Evolutionary conservation across 1,140 invertebrate genomes (phyloP).

Genomic region (Phymastichus coffea): DNA sequence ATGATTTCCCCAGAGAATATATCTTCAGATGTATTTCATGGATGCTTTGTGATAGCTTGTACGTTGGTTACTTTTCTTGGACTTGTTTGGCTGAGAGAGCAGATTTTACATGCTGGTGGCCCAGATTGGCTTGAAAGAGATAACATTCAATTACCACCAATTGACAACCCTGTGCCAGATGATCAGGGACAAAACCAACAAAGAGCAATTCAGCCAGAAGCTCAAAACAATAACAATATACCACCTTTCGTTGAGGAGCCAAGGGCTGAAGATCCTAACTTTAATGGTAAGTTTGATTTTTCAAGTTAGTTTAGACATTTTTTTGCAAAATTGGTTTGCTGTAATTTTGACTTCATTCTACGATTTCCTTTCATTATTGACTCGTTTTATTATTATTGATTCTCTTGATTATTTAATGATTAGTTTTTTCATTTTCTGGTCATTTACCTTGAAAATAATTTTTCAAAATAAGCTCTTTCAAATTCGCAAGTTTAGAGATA

Average conservation of each 20-base stretch:
- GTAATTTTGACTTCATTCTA: not conserved
- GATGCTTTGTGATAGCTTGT: conserved; percentile 94
- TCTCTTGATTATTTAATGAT: too few relatives aligned
- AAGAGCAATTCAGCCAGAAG: conserved; percentile 39
- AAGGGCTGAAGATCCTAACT: conserved; percentile 35
- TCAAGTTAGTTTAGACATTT: not conserved
- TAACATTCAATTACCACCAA: conserved; percentile 52
- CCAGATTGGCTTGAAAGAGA: conserved; percentile 90
- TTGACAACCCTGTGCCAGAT: conserved; percentile 44
- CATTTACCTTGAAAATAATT: too few relatives aligned
- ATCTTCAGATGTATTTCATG: conserved; percentile 90
- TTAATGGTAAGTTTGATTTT: conserved; percentile 30
- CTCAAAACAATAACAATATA: conserved; percentile 54
- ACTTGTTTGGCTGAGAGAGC: conserved; percentile 95
- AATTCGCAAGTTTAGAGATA: too few relatives aligned
- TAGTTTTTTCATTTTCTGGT: too few relatives aligned
- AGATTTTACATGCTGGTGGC: conserved; percentile 95
- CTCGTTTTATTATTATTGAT: too few relatives aligned
- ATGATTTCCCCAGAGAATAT: conserved; percentile 92
- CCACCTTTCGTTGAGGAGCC: conserved; percentile 49
- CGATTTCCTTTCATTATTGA: too few relatives aligned
- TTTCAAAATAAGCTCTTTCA: too few relatives aligned
- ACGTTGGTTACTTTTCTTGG: conserved; percentile 97
- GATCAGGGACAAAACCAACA: conserved; percentile 34
- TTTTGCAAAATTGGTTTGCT: not conserved